These are phyloP conservation scores for Regulus satrapa DNA, from an alignment of 2,113 vertebrate genomes.

Conservation along the genomic window DNA sequence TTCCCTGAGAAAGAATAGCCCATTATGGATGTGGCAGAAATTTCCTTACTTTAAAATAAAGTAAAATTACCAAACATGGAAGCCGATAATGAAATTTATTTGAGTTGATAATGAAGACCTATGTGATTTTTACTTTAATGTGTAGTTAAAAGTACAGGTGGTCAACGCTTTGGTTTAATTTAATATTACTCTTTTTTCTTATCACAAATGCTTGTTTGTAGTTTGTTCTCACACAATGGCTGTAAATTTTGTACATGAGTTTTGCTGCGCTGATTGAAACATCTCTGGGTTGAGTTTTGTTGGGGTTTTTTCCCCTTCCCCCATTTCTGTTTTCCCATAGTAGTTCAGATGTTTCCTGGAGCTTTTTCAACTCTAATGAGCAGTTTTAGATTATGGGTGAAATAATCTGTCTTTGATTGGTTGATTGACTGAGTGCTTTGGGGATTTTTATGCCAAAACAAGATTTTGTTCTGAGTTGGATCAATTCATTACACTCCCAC, in stretches of 20 bases:
- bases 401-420: not conserved
- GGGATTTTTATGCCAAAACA: not conserved
- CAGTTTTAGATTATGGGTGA: not conserved
- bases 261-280: not conserved
- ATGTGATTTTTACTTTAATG: not conserved
- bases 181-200: not conserved
- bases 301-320: fast-evolving
- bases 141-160: not conserved
- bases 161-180: not conserved
- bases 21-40: not conserved
- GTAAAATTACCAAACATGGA: not conserved
- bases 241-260: not conserved
- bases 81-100: not conserved
- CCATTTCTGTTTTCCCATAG: not conserved
- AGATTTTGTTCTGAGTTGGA: not conserved
- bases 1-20: not conserved
- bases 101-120: not conserved
- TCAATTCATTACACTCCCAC: constrained; percentile 3
- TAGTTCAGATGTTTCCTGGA: not conserved
- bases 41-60: not conserved
- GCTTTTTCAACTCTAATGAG: not conserved
- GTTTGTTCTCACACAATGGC: not conserved
- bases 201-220: not conserved
- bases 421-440: not conserved
- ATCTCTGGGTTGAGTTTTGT: not conserved